Evolutionary conservation across 2,888 invertebrate species (phyloP), one percentile per base, ranked within the genome.

Genomic region (Drosophila kokeensis): DNA sequence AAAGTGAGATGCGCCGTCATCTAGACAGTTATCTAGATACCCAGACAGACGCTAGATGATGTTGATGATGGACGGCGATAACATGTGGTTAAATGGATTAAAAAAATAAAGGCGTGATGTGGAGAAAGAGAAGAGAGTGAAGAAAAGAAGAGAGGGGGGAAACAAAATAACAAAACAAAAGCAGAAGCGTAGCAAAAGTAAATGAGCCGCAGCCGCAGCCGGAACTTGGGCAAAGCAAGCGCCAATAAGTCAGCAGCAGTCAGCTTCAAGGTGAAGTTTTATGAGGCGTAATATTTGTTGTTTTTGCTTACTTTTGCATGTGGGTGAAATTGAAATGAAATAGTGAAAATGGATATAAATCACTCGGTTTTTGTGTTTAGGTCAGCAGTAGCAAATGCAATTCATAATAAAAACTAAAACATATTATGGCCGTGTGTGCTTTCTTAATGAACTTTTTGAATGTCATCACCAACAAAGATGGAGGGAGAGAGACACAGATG

Each of bases 1-100:
- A 82, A 76, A 64, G 69, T 71, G 67, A 58, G 76, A 70, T 27
- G 59, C 45, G 50, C 40, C 45, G 63, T 48, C 53, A 72, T 63
- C 62, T 49, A 61, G 63, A 60, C 48, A 59, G 61, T 66, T 71
- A 76, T 69, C 42, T 59, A 73, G 67, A 62, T 74, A 79, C 70
- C 64, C 62, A 71, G 82, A 69, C 66, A 71, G 82, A 82, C 76
- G 65, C 62, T 52, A 58, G 69, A 67, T 76, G 70, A 63, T 60
- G 62, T 40, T 75, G 79, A 74, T 83, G 79, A 79, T 73, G 79
- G 79, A 24, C 24, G 81, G 75, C 84, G 84, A 84, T 79, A 83
- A 79, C 89, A 87, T 87, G 87, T 71, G 69, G 87, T 81, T 84
- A 87, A 84, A 84, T 89, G 84, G 81, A 83, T 89, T 89, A 72